phyloP scores from a whole-genome alignment of 2,797 vertebrate species.

The Pipistrellus kuhlii region DNA sequence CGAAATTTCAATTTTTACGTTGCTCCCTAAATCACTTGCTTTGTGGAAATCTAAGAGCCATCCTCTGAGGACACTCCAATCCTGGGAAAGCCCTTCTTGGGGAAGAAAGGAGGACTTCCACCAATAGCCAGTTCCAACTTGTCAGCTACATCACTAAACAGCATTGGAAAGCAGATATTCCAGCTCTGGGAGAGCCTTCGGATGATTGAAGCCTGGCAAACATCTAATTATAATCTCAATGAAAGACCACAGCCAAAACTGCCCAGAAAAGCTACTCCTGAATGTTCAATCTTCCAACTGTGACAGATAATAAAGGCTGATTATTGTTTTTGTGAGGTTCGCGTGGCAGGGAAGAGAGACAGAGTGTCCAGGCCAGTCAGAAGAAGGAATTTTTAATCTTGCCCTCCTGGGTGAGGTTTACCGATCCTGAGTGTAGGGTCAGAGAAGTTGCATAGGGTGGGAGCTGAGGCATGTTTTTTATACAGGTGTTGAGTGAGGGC shows the following conservation, averaged over 20 bases:
- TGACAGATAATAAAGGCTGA: neutral
- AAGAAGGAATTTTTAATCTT: too few species aligned
- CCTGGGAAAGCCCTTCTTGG: neutral
- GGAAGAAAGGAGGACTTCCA: neutral
- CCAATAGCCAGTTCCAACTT: neutral
- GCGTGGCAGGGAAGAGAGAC: too few species aligned
- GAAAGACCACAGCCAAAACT: neutral
- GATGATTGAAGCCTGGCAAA: neutral
- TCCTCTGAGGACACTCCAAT: neutral
- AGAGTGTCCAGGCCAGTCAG: too few species aligned
- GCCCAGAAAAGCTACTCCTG: neutral
- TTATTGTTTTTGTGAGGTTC: neutral
- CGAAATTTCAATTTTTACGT: neutral
- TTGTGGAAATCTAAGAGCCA: neutral
- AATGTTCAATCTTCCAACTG: neutral
- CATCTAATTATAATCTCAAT: neutral
- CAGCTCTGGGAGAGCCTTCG: neutral
- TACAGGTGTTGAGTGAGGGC: too few species aligned
- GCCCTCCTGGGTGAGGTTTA: too few species aligned
- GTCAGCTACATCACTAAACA: neutral
- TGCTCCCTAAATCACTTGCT: neutral
- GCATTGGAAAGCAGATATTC: neutral
- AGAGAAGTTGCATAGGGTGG: too few species aligned
- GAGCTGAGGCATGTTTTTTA: too few species aligned
- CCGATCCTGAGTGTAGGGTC: too few species aligned